Percentiles rank a stretch among this genome's conserved stretches.
Conservation (phyloP, 2,888 invertebrate genomes). For the Tribolium freemani region DNA sequence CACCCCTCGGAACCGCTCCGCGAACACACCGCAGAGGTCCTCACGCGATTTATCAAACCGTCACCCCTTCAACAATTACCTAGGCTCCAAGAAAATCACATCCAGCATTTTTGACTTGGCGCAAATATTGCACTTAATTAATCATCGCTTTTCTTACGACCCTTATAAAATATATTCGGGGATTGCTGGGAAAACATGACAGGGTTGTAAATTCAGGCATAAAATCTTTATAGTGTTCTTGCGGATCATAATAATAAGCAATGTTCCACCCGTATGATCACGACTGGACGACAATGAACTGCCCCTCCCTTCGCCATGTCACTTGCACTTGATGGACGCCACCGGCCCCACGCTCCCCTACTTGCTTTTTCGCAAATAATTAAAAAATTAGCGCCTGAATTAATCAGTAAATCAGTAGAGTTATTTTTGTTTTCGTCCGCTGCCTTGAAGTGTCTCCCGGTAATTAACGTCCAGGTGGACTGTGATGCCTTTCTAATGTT, state of each 20-base stretch:
- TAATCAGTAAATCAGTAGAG: too few relatives aligned
- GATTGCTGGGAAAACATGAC: conserved; percentile 37
- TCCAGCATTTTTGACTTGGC: not conserved
- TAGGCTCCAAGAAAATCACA: not conserved
- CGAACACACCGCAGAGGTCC: conserved; percentile 12
- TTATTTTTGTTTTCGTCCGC: too few relatives aligned
- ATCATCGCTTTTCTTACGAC: conserved; percentile 30
- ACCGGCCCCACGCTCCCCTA: too few relatives aligned
- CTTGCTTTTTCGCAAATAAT: too few relatives aligned
- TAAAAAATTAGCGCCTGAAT: too few relatives aligned
- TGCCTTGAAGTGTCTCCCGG: too few relatives aligned
- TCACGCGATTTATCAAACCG: conserved; percentile 33
- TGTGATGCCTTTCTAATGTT: conserved; percentile 21
- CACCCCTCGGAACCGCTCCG: conserved; percentile 22
- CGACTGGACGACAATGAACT: conserved; percentile 16
- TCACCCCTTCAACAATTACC: conserved; percentile 35
- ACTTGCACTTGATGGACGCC: conserved; percentile 23
- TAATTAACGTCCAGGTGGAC: not conserved
- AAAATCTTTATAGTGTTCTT: conserved; percentile 46
- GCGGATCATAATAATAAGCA: conserved; percentile 44
- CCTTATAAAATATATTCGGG: conserved; percentile 38
- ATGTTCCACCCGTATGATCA: conserved; percentile 38
- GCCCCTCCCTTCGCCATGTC: conserved; percentile 24
- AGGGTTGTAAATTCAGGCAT: conserved; percentile 43
- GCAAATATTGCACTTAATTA: conserved; percentile 20